Percentiles rank a stretch among this genome's conserved stretches.
These are phyloP conservation scores for Orthonyx spaldingii DNA, from an alignment of 2,113 vertebrate species.

Conservation along the genomic window DNA sequence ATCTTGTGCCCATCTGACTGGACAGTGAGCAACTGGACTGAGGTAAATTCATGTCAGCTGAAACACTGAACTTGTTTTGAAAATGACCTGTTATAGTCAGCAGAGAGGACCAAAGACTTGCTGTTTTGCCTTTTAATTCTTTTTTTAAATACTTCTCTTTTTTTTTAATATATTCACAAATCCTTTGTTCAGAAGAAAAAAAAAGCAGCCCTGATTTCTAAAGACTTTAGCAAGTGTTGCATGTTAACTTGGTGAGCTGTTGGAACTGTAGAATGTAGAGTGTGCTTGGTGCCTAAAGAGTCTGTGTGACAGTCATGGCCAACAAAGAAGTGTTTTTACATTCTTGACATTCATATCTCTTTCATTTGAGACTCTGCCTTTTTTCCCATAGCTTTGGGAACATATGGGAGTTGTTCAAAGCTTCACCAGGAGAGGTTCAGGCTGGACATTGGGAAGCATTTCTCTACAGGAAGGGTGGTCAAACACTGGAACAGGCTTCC, in stretches of 20 bases:
- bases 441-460: background rate
- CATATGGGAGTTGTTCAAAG: accelerated
- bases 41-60: slow-evolving; percentile 65
- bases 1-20: slow-evolving; percentile 88
- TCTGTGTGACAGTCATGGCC: background rate
- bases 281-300: background rate
- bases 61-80: background rate
- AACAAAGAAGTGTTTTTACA: background rate
- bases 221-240: background rate
- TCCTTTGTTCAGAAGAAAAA: background rate
- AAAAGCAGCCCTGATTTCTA: background rate
- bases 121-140: background rate
- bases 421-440: background rate
- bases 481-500: background rate
- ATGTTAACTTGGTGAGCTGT: background rate
- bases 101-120: background rate
- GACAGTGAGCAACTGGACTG: slow-evolving; percentile 88
- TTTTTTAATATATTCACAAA: background rate
- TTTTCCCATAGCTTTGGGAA: background rate
- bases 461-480: background rate
- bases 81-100: background rate
- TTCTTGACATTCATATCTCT: background rate
- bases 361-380: background rate
- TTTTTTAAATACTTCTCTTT: background rate
- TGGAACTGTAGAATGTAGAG: accelerated